Conservation (phyloP, 2,113 vertebrate species). For the Rhabdornis inornatus region DNA sequence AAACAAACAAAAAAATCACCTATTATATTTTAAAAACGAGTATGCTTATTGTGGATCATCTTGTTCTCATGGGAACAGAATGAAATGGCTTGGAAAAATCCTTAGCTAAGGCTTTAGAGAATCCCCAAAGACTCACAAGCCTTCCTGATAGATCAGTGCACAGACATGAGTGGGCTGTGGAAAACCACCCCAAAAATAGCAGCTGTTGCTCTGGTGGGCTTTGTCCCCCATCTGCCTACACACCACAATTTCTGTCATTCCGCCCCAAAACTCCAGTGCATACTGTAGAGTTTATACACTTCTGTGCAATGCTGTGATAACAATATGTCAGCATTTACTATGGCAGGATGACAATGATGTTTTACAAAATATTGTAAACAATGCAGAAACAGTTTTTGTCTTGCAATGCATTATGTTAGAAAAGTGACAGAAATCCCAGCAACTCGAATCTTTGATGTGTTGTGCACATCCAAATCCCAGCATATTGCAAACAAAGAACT, state of each 20-base stretch:
- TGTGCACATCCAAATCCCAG: not conserved
- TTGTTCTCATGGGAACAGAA: not conserved
- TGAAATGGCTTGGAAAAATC: not conserved
- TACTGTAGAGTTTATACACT: rapidly evolving
- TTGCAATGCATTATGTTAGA: not conserved
- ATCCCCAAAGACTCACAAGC: not conserved
- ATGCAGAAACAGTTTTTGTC: not conserved
- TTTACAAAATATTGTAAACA: not conserved
- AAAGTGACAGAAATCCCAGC: not conserved
- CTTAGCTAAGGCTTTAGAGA: not conserved
- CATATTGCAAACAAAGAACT: not conserved
- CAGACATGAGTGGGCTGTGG: rapidly evolving
- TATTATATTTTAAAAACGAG: not conserved
- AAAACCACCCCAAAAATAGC: not conserved
- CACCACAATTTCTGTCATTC: not conserved
- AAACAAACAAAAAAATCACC: not conserved
- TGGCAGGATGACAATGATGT: not conserved
- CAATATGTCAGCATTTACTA: not conserved
- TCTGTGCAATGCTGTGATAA: not conserved
- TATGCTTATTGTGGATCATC: not conserved
- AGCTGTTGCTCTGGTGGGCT: not conserved
- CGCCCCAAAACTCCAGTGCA: not conserved
- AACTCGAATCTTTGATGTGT: not conserved
- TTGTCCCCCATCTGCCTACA: not conserved
- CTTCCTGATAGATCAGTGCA: not conserved